phyloP scores from a whole-genome alignment of 2,888 invertebrate genomes.

The Aphrophora alni region DNA sequence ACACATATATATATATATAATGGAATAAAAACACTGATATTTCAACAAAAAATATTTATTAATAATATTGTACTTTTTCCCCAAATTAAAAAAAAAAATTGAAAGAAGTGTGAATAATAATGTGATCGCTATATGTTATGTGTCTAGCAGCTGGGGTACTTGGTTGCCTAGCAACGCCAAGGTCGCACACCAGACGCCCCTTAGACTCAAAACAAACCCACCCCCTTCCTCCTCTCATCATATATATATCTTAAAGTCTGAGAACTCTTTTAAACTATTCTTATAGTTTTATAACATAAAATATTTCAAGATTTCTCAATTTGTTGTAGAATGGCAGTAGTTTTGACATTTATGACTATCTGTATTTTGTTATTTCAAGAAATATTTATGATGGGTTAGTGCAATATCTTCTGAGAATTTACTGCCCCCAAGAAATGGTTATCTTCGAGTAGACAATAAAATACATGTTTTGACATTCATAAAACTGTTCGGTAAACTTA shows the following conservation, averaged over 20 bases:
- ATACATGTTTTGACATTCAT: neutral
- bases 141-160: neutral
- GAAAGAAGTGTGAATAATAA: neutral
- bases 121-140: neutral
- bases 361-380: neutral
- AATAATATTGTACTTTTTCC: no score
- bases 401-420: neutral
- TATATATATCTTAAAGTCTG: neutral
- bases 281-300: neutral
- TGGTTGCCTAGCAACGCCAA: conserved; percentile 31
- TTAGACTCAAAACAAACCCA: conserved; percentile 27
- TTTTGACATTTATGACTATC: neutral
- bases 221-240: neutral
- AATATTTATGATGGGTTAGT: neutral
- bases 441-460: neutral
- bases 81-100: no score
- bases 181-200: conserved; percentile 28
- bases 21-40: no score
- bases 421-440: neutral
- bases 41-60: no score
- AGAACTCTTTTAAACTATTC: conserved; percentile 1
- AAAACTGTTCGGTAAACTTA: no score
- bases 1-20: no score
- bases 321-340: neutral
- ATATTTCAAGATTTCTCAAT: neutral